These are phyloP conservation scores for Colinus virginianus DNA, from an alignment of 2,113 vertebrate genomes.

Conservation along the genomic window DNA sequence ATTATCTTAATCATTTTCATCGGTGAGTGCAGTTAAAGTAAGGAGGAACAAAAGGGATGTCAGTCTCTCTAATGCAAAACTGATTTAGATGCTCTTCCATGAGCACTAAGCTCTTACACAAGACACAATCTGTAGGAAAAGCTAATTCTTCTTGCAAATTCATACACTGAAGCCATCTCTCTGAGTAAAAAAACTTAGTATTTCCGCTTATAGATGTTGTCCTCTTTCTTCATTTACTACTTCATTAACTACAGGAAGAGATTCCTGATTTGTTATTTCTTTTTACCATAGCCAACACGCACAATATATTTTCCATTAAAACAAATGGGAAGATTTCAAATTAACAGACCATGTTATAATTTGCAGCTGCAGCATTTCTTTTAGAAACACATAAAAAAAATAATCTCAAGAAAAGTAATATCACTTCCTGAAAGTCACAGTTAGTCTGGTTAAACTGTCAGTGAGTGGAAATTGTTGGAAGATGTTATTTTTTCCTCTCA, in stretches of 20 bases:
- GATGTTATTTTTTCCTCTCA: neutral
- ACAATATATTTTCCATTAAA: neutral
- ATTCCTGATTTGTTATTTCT: neutral
- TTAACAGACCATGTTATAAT: neutral
- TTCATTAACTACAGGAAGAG: neutral
- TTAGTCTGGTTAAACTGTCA: neutral
- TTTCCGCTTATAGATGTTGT: neutral
- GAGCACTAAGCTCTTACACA: neutral
- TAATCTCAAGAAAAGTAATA: neutral
- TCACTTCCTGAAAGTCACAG: neutral
- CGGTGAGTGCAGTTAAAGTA: neutral
- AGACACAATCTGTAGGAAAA: neutral
- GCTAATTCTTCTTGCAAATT: neutral
- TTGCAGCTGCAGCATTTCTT: neutral
- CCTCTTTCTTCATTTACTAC: neutral
- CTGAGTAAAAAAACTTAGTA: neutral
- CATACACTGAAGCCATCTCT: neutral
- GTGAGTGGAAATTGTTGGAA: neutral
- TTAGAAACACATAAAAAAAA: neutral
- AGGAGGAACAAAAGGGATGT: slow-evolving; percentile 25
- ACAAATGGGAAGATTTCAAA: neutral
- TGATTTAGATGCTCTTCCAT: slow-evolving; percentile 1
- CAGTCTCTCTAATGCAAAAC: slow-evolving; percentile 17
- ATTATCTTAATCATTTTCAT: slow-evolving; percentile 39
- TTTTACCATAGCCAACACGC: neutral